phyloP scores from a whole-genome alignment of 2,888 invertebrate genomes.

The Andrena haemorrhoa region DNA sequence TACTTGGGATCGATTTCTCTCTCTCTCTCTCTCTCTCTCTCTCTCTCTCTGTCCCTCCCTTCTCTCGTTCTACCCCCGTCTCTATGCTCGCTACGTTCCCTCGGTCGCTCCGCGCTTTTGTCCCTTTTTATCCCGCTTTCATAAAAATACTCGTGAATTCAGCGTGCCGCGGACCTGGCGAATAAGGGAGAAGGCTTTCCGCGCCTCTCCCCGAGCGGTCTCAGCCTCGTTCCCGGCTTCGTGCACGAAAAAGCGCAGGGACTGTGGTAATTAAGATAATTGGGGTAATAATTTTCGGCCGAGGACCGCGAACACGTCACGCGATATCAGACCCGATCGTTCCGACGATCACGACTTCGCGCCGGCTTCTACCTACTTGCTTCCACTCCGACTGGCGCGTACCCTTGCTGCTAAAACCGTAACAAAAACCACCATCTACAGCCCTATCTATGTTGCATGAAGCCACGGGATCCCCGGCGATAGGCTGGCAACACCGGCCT shows the following conservation, averaged over 20 bases:
- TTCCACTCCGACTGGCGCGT: not conserved
- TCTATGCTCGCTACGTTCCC: not conserved
- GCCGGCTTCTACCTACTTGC: not conserved
- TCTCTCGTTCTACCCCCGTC: not conserved
- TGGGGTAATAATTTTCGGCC: conserved; percentile 77
- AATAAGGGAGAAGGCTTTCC: conserved; percentile 34
- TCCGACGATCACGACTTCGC: conserved; percentile 42
- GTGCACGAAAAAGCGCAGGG: conserved; percentile 66
- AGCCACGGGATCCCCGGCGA: too few relatives aligned
- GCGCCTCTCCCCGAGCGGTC: conserved; percentile 15
- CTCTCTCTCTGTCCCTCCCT: not conserved
- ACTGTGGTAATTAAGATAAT: conserved; percentile 78
- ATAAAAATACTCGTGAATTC: conserved; percentile 47
- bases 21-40: conserved; percentile 1
- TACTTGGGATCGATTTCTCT: conserved; percentile 52
- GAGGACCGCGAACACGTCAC: conserved; percentile 70
- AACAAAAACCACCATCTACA: too few relatives aligned
- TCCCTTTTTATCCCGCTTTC: conserved; percentile 43
- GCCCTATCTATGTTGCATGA: too few relatives aligned
- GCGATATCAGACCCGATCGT: conserved; percentile 74
- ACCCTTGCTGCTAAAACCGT: not conserved
- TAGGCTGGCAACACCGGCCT: too few relatives aligned
- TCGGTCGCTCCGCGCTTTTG: conserved; percentile 27
- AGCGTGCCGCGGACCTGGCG: conserved; percentile 31
- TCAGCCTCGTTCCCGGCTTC: conserved; percentile 33